Evolutionary conservation across 2,797 vertebrate species (phyloP).

Genomic region (Crenuchus spilurus): DNA sequence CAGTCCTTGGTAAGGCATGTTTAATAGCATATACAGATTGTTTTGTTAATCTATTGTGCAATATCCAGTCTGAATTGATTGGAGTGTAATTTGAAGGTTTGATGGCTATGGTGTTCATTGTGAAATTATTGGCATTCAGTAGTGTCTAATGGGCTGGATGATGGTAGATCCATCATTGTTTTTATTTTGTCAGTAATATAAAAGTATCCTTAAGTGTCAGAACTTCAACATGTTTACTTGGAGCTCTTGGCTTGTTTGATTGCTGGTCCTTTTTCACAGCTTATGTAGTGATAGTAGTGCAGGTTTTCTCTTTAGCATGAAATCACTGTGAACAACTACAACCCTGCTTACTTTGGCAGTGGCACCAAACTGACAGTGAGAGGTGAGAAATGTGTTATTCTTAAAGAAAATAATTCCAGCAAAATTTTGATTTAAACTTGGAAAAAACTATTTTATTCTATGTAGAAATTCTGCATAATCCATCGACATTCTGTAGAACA

Average conservation of each 20-base stretch:
- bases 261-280: neutral
- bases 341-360: conserved; percentile 60
- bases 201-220: neutral
- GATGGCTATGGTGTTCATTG: too few species aligned
- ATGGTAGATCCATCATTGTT: neutral
- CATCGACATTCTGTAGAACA: neutral
- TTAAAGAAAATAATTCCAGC: neutral
- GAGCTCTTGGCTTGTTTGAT: neutral
- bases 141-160: too few species aligned
- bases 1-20: conserved; percentile 63
- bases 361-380: conserved; percentile 71
- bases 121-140: too few species aligned
- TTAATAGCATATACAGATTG: too few species aligned
- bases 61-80: too few species aligned
- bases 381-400: conserved; percentile 58
- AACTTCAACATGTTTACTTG: neutral
- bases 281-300: neutral
- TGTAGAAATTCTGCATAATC: neutral
- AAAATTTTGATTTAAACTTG: too few species aligned
- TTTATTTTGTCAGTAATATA: neutral
- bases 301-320: conserved; percentile 52
- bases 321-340: conserved; percentile 58
- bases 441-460: too few species aligned
- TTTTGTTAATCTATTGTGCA: too few species aligned
- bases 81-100: too few species aligned